A percentile compares a stretch with the other conserved stretches of the same genome.
These are phyloP conservation scores for Caenorhabditis afra DNA, from an alignment of 2,888 invertebrate species.

Conservation along the genomic window DNA sequence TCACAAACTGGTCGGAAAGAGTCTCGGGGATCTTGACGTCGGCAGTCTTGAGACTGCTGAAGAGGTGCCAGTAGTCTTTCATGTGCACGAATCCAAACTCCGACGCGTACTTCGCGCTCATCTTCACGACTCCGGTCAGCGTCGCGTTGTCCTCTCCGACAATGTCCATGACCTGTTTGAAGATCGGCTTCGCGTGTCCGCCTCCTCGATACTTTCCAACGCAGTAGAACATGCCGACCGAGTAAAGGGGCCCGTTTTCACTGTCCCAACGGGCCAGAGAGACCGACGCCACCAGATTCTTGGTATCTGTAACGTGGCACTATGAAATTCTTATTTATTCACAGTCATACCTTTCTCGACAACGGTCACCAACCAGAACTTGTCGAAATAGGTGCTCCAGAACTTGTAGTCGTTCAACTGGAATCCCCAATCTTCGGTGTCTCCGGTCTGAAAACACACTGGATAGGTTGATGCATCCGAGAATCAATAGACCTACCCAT, in stretches of 20 bases:
- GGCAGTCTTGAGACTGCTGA: constrained; percentile 31
- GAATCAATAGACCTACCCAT: constrained; percentile 21
- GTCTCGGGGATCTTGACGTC: constrained; percentile 48
- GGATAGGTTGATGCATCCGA: neutral
- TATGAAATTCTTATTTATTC: neutral
- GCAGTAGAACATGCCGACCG: constrained; percentile 57
- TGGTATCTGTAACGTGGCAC: neutral
- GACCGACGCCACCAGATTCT: constrained; percentile 37
- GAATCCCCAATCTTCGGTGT: constrained; percentile 61
- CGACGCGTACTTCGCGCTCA: constrained; percentile 51
- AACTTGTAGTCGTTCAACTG: constrained; percentile 55
- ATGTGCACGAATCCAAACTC: constrained; percentile 59
- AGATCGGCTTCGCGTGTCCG: constrained; percentile 47
- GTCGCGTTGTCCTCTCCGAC: constrained; percentile 53
- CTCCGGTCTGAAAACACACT: constrained; percentile 39
- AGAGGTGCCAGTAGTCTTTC: constrained; percentile 43
- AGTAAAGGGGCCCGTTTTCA: constrained; percentile 45
- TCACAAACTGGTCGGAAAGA: constrained; percentile 29
- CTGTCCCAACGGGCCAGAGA: constrained; percentile 45
- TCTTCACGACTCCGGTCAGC: constrained; percentile 58
- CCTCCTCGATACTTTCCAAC: constrained; percentile 43
- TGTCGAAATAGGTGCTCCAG: constrained; percentile 51
- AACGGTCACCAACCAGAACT: constrained; percentile 54
- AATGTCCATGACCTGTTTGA: constrained; percentile 56
- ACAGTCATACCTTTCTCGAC: constrained; percentile 52